Evolutionary conservation across 2,113 vertebrate species (phyloP).

Genomic region (Tor tambroides): DNA sequence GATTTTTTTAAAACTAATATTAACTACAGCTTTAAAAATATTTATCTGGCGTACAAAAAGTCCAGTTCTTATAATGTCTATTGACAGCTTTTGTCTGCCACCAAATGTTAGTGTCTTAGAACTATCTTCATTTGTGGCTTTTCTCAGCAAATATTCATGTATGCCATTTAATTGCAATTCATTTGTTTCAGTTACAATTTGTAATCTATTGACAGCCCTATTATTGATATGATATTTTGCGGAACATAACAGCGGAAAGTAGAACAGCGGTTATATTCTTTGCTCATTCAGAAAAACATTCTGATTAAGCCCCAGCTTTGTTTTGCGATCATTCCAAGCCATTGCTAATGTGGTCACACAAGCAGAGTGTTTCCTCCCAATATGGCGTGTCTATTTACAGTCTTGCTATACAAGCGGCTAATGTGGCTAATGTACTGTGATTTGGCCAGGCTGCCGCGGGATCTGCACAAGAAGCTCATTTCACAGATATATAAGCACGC

Average conservation of each 20-base stretch:
- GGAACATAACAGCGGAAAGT: neutral
- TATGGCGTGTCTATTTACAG: slow-evolving; percentile 49
- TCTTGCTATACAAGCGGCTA: slow-evolving; percentile 48
- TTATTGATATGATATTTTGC: neutral
- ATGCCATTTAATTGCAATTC: neutral
- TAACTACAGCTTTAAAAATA: neutral
- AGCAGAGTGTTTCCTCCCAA: slow-evolving; percentile 45
- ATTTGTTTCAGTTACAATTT: slow-evolving; percentile 10
- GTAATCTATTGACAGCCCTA: neutral
- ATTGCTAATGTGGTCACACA: slow-evolving; percentile 47
- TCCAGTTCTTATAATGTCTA: neutral
- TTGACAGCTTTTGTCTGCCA: neutral
- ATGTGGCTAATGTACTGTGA: slow-evolving; percentile 53
- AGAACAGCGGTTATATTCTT: neutral
- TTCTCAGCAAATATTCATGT: neutral
- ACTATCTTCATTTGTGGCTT: neutral
- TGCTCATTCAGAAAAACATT: slow-evolving; percentile 27
- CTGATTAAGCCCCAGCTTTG: slow-evolving; percentile 39
- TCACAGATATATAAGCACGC: slow-evolving; percentile 47
- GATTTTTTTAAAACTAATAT: neutral
- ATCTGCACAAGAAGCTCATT: slow-evolving; percentile 48
- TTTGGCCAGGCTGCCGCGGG: slow-evolving; percentile 43
- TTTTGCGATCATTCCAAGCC: slow-evolving; percentile 47
- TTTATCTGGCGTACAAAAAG: neutral
- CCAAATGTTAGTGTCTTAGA: neutral